Base-by-base conservation (phyloP, 2,113 vertebrate species). In the Perognathus longimembris region DNA sequence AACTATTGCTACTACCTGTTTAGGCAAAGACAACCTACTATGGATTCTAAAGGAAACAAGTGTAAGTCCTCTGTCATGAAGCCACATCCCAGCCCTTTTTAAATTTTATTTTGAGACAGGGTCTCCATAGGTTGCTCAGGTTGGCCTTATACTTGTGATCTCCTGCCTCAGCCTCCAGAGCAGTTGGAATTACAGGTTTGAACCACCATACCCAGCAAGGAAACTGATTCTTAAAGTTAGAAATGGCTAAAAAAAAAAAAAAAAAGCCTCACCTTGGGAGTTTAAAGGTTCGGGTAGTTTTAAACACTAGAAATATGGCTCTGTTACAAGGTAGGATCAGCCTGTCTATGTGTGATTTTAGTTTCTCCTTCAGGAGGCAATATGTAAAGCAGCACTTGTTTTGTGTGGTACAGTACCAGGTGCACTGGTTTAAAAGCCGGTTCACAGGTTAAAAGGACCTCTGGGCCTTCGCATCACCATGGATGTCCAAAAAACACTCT, bases 311-410 rank as follows among this genome's bases (percentile, higher is more conserved):
- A 94, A 80, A 45, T 21, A 38, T 81, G 32, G 34, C 36, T 67
- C 34, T 42, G 11, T 77, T 71, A 32, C 36, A 69, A 59, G 9
- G 22, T 32, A 38, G 67, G 32, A 64, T 54, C 66, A 32, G 34
- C 36, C 32, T 93, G 69, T 95, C 88, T 0, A 75, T 93, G 92
- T 73, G 83, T 74, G 57, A 88, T n/a, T 67, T 85, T 92, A 94
- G 89, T 93, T 96, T 97, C 97, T 92, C 83, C 94, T 94, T 96
- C 85, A 95, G 91, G 92, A 97, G 94, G 89, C 73, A 95, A 82
- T 96, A 50, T 94, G 75, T 95, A 95, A 96, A 97, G 89, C 85
- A 61, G 66, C 66, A 90, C 87, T 18, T 76, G 69, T 93, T 87
- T 87, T 94, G 88, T 87, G 34, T 32, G 73, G 50, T 18, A 18